Conservation (phyloP, 1,140 invertebrate species). For the Lordiphosa clarofinis region DNA sequence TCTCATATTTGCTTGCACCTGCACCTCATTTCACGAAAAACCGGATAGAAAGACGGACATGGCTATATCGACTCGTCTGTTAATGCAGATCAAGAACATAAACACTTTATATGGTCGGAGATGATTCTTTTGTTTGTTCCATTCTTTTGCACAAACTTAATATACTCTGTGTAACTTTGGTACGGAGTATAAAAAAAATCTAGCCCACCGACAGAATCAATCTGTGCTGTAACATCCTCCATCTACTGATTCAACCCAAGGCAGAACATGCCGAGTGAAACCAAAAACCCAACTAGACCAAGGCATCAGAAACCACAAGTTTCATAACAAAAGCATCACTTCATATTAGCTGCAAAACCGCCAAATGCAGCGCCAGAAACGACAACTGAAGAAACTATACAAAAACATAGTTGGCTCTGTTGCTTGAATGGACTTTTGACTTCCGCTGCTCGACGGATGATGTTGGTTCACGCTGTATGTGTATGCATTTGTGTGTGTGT, state of each 20-base stretch:
- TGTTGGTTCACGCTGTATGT: conserved; percentile 27
- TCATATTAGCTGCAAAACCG: conserved; percentile 47
- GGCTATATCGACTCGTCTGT: too few species aligned
- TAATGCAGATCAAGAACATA: too few species aligned
- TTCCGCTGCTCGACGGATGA: conserved; percentile 54
- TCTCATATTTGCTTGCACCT: too few species aligned
- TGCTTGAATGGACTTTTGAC: conserved; percentile 56
- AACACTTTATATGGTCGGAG: too few species aligned
- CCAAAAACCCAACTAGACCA: background rate
- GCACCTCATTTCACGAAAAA: too few species aligned
- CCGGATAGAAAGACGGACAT: too few species aligned
- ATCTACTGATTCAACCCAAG: conserved; percentile 1
- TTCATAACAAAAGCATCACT: conserved; percentile 47
- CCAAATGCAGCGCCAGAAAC: conserved; percentile 31
- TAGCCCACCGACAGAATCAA: conserved; percentile 4
- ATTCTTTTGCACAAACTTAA: too few species aligned
- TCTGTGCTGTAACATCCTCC: conserved; percentile 9
- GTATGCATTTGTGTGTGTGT: background rate
- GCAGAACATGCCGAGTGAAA: conserved; percentile 1
- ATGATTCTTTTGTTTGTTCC: too few species aligned
- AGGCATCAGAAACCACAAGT: conserved; percentile 28
- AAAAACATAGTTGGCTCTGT: conserved; percentile 19
- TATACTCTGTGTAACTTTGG: too few species aligned
- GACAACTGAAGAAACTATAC: conserved; percentile 19
- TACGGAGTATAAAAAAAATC: too few species aligned